phyloP scores from a whole-genome alignment of 1,140 invertebrate species.

The Neodiprion pinetum region DNA sequence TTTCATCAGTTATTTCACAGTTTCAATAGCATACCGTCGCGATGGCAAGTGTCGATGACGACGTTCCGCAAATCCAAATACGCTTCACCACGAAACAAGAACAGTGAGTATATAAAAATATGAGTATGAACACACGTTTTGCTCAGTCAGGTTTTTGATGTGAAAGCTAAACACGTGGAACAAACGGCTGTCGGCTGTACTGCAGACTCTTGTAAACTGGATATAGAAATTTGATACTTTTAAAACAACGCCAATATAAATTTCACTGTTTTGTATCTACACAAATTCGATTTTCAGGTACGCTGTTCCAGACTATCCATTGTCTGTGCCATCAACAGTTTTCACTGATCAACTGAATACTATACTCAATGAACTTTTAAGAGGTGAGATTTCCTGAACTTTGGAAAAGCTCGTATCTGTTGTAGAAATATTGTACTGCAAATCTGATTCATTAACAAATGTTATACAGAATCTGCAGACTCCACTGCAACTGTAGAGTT shows the following conservation, averaged over 20 bases:
- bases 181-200: too few species aligned
- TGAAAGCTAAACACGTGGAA: too few species aligned
- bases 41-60: conserved; percentile 8
- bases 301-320: conserved; percentile 85
- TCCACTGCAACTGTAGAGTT: conserved; percentile 73
- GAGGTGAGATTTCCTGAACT: conserved; percentile 60
- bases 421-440: conserved; percentile 18
- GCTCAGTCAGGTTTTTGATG: too few species aligned
- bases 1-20: too few species aligned
- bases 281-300: conserved; percentile 70
- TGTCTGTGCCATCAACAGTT: conserved; percentile 78
- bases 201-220: too few species aligned
- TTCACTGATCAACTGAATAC: conserved; percentile 76
- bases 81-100: conserved; percentile 81
- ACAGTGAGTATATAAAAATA: conserved; percentile 66
- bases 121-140: too few species aligned
- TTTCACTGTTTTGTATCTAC: too few species aligned
- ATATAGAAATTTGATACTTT: too few species aligned
- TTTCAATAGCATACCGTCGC: not conserved
- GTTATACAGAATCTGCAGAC: conserved; percentile 45
- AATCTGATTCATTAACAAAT: conserved; percentile 10
- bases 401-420: conserved; percentile 10
- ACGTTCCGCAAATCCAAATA: conserved; percentile 70
- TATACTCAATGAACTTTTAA: conserved; percentile 81
- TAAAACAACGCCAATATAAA: too few species aligned